phyloP scores from a whole-genome alignment of 2,113 vertebrate species.

The Onychostoma macrolepis region DNA sequence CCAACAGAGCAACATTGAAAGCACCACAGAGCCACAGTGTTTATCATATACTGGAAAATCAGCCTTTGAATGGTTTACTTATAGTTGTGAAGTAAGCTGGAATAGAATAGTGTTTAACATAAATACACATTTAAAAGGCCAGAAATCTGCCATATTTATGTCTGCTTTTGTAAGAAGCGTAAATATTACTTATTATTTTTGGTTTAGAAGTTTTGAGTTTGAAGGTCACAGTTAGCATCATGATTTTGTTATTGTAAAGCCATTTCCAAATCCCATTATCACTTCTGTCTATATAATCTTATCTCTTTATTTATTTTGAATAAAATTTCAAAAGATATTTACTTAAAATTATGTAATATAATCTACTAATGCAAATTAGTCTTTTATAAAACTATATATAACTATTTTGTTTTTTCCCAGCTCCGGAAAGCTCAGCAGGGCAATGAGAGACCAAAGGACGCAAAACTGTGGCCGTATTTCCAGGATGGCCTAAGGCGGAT shows the following conservation, averaged over 20 bases:
- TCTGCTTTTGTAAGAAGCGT: background rate
- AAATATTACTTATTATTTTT: background rate
- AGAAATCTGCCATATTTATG: background rate
- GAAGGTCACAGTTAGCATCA: too few relatives aligned
- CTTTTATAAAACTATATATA: background rate
- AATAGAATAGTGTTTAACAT: background rate
- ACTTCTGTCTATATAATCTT: background rate
- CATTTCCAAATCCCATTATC: background rate
- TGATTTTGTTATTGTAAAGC: background rate
- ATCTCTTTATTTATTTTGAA: background rate
- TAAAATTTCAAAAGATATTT: too few relatives aligned
- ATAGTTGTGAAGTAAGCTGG: background rate
- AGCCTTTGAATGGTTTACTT: constrained; percentile 5
- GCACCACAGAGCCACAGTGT: constrained; percentile 5
- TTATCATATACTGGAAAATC: background rate
- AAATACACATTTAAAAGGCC: background rate
- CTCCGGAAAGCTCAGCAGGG: constrained; percentile 78
- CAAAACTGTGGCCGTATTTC: constrained; percentile 82
- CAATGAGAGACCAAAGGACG: constrained; percentile 73
- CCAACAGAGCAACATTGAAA: constrained; percentile 6
- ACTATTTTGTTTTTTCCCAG: too few relatives aligned
- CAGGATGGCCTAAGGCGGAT: constrained; percentile 85
- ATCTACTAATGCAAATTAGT: background rate
- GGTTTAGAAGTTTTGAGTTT: background rate
- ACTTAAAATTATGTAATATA: background rate